A percentile compares a stretch with the other conserved stretches of the same genome.
Evolutionary conservation across 2,888 invertebrate species (phyloP).

Genomic region (Drosophila pullipes): DNA sequence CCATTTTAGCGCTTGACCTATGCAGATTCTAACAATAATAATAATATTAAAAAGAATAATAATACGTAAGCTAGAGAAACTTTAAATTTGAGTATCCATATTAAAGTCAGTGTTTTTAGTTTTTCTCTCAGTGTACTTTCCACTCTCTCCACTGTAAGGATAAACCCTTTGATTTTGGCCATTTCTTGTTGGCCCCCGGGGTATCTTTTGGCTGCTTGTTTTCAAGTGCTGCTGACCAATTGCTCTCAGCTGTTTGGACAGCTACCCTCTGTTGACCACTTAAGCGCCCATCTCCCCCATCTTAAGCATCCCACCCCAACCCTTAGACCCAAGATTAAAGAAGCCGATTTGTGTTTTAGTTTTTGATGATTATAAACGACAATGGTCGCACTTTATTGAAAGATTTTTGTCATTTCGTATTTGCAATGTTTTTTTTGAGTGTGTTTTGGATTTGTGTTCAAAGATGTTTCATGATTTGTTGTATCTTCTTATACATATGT

Average conservation of each 20-base stretch:
- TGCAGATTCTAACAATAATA: not conserved
- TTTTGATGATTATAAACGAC: conserved; percentile 82
- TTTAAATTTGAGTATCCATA: not conserved
- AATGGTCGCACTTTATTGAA: conserved; percentile 83
- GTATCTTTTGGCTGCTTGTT: conserved; percentile 12
- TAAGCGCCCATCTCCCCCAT: not conserved
- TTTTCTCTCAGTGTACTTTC: not conserved
- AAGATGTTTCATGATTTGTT: conserved; percentile 45
- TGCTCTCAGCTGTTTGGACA: conserved; percentile 15
- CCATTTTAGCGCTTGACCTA: too few relatives aligned
- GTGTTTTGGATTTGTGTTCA: conserved; percentile 57
- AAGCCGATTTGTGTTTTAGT: conserved; percentile 41
- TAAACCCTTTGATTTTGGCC: conserved; percentile 36
- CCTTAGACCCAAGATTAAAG: not conserved
- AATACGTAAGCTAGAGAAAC: not conserved
- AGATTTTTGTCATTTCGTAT: conserved; percentile 58
- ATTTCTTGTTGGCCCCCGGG: conserved; percentile 24
- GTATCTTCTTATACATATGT: conserved; percentile 53
- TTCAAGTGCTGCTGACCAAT: conserved; percentile 28
- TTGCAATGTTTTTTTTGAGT: conserved; percentile 45
- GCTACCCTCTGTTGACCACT: conserved; percentile 13
- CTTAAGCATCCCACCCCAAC: not conserved
- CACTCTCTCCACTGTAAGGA: conserved; percentile 4
- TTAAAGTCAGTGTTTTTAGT: not conserved
- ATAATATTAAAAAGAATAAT: not conserved